Base-by-base conservation (phyloP, 2,888 invertebrate species). In the Arge pagana region DNA sequence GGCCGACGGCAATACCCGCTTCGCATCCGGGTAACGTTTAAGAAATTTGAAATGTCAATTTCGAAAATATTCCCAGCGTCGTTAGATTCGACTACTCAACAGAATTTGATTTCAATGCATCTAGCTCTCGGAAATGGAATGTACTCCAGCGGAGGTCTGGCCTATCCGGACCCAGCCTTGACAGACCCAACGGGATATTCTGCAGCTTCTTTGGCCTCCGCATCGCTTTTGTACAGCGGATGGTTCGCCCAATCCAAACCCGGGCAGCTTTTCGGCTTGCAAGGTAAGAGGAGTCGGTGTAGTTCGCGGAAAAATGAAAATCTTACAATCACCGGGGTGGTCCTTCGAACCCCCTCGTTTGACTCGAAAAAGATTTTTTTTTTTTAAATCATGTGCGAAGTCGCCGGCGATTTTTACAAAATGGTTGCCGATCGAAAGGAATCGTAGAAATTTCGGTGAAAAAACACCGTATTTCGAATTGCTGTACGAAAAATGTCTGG, bases 201-300 rank as follows among this genome's bases (percentile, higher is more conserved):
- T 1, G 63, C 71, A 24, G 67, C 74, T 3, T 74, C 76, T 18
- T 57, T 76, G 1, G 70, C 73, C 1, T 75, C 76, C 2, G 73
- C 76, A 2, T 73, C 76, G 0, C 56, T 76, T 15, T 64, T 76
- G 19, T 76, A 76, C 54, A 72, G 71, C 52, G 73, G 69, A 50
- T 76, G 76, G 76, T 70, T 76, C 52, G 67, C 67, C 6, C 76
- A 73, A 56, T 66, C 73, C 13, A 76, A 76, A 45, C 67, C 80
- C 21, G 74, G 76, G 52, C 82, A 83, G 57, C 73, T 86, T 37
- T 82, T 86, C 61, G 83, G 83, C 57, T 73, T 85, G 31, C 85
- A 86, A 81, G 85, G 86, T 86, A 79, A 74, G 62, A 62, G 35
- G 16, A 7, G 4, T 11, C 13, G n/a, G n/a, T n/a, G n/a, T n/a